Evolutionary conservation across 2,888 invertebrate species (phyloP).

Genomic region (Seira musarum): DNA sequence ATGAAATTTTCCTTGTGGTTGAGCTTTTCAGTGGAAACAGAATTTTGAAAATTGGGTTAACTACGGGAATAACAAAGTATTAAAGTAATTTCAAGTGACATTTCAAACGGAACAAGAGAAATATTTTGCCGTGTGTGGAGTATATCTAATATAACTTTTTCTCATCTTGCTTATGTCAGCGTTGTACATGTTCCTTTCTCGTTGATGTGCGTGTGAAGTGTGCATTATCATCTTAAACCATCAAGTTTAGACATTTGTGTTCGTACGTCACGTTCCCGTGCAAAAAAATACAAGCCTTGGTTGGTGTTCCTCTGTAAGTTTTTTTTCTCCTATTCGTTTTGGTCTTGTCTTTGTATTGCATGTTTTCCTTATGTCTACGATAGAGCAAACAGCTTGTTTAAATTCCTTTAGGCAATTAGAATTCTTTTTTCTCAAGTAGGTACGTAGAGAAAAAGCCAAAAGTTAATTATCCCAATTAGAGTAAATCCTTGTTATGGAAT

Average conservation of each 20-base stretch:
- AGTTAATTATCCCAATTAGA: slow-evolving; percentile 62
- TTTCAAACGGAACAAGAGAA: background rate
- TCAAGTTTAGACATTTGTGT: background rate
- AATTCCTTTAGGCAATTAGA: slow-evolving; percentile 59
- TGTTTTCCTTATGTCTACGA: background rate
- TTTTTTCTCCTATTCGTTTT: background rate
- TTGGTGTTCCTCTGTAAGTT: background rate
- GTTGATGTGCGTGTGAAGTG: background rate
- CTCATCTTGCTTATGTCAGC: background rate
- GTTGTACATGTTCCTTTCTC: background rate
- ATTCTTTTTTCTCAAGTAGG: slow-evolving; percentile 53
- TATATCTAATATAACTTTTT: too few species aligned
- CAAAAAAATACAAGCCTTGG: background rate
- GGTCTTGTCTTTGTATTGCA: background rate
- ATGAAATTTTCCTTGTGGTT: background rate
- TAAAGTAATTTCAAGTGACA: background rate
- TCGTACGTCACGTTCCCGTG: background rate
- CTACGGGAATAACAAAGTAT: too few species aligned
- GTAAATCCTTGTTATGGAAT: slow-evolving; percentile 60
- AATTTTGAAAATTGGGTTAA: too few species aligned
- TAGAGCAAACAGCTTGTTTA: slow-evolving; percentile 47
- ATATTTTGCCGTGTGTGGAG: too few species aligned
- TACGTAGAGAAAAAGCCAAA: slow-evolving; percentile 47
- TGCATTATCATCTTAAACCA: background rate
- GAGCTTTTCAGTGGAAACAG: background rate